Base-by-base conservation (phyloP, 2,797 vertebrate species). In the Halcyon smyrnensis region DNA sequence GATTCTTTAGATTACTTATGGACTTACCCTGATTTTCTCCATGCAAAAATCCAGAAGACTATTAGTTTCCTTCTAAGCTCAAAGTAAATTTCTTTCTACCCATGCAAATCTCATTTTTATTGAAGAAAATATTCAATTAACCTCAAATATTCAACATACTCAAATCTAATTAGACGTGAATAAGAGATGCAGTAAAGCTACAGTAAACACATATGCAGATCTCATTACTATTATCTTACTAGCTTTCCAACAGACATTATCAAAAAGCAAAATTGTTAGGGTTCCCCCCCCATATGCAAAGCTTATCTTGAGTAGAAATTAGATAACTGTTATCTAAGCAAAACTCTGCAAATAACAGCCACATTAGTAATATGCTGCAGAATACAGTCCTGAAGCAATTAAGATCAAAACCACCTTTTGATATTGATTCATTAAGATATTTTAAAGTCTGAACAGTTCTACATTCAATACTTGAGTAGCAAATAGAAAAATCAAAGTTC, bases 121-220 rank as follows among this genome's bases (percentile, higher is more conserved):
- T 97, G 96, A 97, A 97, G 94, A 97, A 97, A 97, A 94, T 97
- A 98, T 97, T 95, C 96, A 97, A 96, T 98, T 98, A 97, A 96
- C 84, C 93, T 94, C 97, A 90, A 98, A 97, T 97, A 97, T 82
- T 94, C 90, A 95, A 94, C 73, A 91, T 24, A 93, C 75, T 93
- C 89, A 91, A 97, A 96, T 96, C 84, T 98, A 97, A 97, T 95
- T 96, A 97, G 88, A 91, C 71, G 88, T 88, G 82, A 97, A 92
- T 63, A 96, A 74, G 96, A 97, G 69, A 89, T 96, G 79, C 87
- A 96, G 62, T 87, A 97, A 96, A 97, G 84, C 85, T 93, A 96
- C 56, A 97, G 94, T 96, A 97, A 97, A 97, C 50, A 96, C 71
- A 91, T 73, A 91, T 53, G 57, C 75, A 95, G 77, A 96, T 95